phyloP scores from a whole-genome alignment of 30 jellyfish, hydroid and myxozoan species.

The Aurelia sp. region DNA sequence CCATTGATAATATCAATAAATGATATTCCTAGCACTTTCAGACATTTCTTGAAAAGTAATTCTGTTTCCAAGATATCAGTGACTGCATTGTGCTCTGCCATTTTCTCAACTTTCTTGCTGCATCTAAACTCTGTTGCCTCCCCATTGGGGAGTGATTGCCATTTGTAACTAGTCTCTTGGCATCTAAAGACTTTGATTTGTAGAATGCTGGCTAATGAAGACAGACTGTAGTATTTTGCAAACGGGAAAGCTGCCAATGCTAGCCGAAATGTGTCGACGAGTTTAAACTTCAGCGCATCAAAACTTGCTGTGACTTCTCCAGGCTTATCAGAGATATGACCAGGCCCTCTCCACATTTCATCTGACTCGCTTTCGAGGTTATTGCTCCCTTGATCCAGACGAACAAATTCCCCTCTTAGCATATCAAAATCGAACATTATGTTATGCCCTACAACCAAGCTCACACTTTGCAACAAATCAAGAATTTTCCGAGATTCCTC shows the following conservation, averaged over 20 bases:
- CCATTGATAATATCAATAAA: constrained; percentile 7
- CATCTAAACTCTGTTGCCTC: background rate
- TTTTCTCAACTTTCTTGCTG: background rate
- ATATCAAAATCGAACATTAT: constrained; percentile 36
- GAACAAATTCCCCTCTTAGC: constrained; percentile 30
- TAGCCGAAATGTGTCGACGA: constrained; percentile 42
- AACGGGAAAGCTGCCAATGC: constrained; percentile 45
- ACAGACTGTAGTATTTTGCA: constrained; percentile 8
- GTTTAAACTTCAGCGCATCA: constrained; percentile 13
- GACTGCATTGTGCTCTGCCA: constrained; percentile 49
- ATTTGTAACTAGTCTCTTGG: constrained; percentile 15
- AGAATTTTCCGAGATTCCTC: constrained; percentile 29
- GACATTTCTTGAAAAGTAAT: constrained; percentile 7
- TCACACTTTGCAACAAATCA: constrained; percentile 4
- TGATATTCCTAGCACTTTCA: background rate
- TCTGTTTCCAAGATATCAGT: constrained; percentile 51
- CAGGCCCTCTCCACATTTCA: constrained; percentile 32
- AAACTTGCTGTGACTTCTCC: background rate
- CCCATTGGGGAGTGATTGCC: constrained; percentile 2
- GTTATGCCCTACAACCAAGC: constrained; percentile 52
- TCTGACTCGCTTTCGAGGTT: constrained; percentile 33
- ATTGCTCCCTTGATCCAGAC: constrained; percentile 1
- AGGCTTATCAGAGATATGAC: background rate
- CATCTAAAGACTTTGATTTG: background rate
- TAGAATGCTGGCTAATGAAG: constrained; percentile 1